These are phyloP conservation scores for Lasioglossum leucozonium DNA, from an alignment of 2,888 invertebrate species.

Conservation along the genomic window DNA sequence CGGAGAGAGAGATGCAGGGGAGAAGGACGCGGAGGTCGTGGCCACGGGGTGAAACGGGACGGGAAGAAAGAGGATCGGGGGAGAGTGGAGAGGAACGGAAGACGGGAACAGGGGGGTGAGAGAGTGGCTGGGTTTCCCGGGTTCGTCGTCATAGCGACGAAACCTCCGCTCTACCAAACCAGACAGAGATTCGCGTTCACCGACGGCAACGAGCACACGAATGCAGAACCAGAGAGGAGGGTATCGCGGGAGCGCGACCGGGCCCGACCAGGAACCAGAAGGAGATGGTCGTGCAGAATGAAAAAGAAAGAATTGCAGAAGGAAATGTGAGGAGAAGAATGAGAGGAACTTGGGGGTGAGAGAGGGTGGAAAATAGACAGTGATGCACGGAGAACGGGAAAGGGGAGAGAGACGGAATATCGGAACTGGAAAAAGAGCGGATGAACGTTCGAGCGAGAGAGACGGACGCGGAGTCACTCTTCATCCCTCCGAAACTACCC, in stretches of 20 bases:
- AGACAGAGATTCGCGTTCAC: slow-evolving; percentile 81
- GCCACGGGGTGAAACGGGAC: slow-evolving; percentile 55
- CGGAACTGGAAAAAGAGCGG: slow-evolving; percentile 7
- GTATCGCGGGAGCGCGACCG: not conserved
- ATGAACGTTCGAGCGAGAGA: slow-evolving; percentile 5
- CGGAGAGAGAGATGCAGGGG: slow-evolving; percentile 32
- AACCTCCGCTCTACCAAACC: slow-evolving; percentile 78
- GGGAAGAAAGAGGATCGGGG: slow-evolving; percentile 28
- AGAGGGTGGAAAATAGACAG: slow-evolving; percentile 22
- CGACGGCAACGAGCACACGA: slow-evolving; percentile 74
- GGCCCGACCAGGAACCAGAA: not conserved
- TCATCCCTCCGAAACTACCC: slow-evolving; percentile 65
- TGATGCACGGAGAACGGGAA: slow-evolving; percentile 7
- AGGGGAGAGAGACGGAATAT: slow-evolving; percentile 5
- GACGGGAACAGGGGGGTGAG: slow-evolving; percentile 58
- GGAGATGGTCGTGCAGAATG: slow-evolving; percentile 24
- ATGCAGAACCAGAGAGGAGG: slow-evolving; percentile 56
- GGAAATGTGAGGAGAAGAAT: slow-evolving; percentile 36
- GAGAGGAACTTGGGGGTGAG: slow-evolving; percentile 23
- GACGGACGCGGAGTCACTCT: slow-evolving; percentile 29
- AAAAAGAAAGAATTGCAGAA: slow-evolving; percentile 52
- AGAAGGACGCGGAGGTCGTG: slow-evolving; percentile 50
- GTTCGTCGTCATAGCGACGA: slow-evolving; percentile 82
- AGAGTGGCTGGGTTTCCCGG: slow-evolving; percentile 83
- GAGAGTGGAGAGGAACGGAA: slow-evolving; percentile 45